Evolutionary conservation across 2,797 vertebrate species (phyloP), one percentile per base, ranked within the genome.

Genomic region (Arremon brunneinucha): DNA sequence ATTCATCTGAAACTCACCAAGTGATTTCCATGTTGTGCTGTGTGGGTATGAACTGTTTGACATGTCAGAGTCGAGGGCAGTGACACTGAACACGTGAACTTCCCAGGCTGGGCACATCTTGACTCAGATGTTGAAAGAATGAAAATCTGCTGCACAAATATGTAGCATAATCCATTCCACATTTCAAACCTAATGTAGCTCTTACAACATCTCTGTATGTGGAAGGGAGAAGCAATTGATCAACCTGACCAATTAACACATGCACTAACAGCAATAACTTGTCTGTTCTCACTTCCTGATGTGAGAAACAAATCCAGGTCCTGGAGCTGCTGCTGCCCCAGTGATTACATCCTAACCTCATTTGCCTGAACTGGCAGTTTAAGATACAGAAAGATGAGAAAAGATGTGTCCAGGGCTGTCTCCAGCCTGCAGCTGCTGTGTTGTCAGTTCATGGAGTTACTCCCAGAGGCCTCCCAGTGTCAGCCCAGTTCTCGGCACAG

Each of bases 201-300:
- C 60, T 84, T 68, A 68, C 10, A 44, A 3, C 11, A 14, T 65
- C 86, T 35, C 46, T 53, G 5, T 8, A 5, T 13, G 32, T 34
- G 80, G 82, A n/a, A 49, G 39, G 47, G 67, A 89, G 35, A 60
- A 68, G 32, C 37, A 60, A 13, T 12, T 50, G 52, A 72, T 49
- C 18, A 30, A 26, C 91, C 80, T 67, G 74, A 47, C 62, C 44
- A 52, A 87, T 78, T 52, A 80, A 50, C 21, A 16, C 0, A 0
- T 35, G 17, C 26, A 35, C 39, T 74, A n/a, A 82, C 60, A 96
- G 96, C 97, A 97, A 97, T 96, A 97, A 94, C 28, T 83, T 1
- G 2, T 11, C 57, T 81, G n/a, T 47, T 71, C 67, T 82, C 64
- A 53, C 12, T 57, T 92, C 49, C 81, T 50, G 32, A 41, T 60